Evolutionary conservation across 1,140 invertebrate genomes (phyloP).

Genomic region (Diachasmimorpha longicaudata): DNA sequence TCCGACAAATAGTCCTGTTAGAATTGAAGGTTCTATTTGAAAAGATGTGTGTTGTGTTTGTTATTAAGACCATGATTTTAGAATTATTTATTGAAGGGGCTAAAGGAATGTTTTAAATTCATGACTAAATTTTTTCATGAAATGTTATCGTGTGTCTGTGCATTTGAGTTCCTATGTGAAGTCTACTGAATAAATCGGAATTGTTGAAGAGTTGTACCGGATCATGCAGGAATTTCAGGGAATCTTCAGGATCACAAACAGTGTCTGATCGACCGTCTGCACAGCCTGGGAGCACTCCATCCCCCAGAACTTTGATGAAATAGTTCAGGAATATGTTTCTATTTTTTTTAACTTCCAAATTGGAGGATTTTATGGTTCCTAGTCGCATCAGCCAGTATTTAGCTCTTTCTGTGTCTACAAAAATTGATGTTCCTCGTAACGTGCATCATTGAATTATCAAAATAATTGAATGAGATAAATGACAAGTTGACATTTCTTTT

Average conservation of each 20-base stretch:
- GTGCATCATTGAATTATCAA: neutral
- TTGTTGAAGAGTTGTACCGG: slow-evolving; percentile 8
- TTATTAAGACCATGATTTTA: too few species aligned
- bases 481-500: too few species aligned
- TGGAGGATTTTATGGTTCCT: slow-evolving; percentile 47
- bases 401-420: slow-evolving; percentile 52
- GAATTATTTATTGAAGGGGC: too few species aligned
- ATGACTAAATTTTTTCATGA: too few species aligned
- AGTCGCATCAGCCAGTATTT: slow-evolving; percentile 55
- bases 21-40: too few species aligned
- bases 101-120: too few species aligned
- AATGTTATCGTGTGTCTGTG: too few species aligned
- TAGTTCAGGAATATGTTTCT: slow-evolving; percentile 62
- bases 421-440: neutral
- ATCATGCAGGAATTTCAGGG: slow-evolving; percentile 19
- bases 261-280: slow-evolving; percentile 16
- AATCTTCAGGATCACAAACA: slow-evolving; percentile 27
- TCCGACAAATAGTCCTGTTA: neutral
- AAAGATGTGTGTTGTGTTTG: too few species aligned
- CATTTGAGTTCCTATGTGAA: too few species aligned
- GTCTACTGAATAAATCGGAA: too few species aligned
- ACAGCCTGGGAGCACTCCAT: slow-evolving; percentile 31
- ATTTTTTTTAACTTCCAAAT: slow-evolving; percentile 56
- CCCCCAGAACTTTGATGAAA: slow-evolving; percentile 55
- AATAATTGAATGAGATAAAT: too few species aligned